These are phyloP conservation scores for Rhabdomys pumilio DNA, from an alignment of 2,797 vertebrate species.

Conservation along the genomic window DNA sequence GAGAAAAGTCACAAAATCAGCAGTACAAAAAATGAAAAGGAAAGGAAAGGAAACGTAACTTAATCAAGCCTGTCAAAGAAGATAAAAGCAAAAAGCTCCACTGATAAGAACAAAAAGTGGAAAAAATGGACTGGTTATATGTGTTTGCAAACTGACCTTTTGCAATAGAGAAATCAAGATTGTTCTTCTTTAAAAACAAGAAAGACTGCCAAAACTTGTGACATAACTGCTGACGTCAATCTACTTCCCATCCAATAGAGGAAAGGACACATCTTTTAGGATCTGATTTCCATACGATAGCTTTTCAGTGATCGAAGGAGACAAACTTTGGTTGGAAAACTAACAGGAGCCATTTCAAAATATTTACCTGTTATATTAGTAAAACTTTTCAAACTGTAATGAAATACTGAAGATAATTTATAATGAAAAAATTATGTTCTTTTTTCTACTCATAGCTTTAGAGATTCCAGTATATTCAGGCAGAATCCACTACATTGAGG, in stretches of 20 bases:
- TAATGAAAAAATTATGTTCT: neutral
- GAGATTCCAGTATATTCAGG: neutral
- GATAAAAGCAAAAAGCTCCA: neutral
- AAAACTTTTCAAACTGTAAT: neutral
- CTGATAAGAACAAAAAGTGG: neutral
- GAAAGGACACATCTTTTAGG: neutral
- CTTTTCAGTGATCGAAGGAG: constrained; percentile 13
- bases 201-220: neutral
- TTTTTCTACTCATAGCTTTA: neutral
- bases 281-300: neutral
- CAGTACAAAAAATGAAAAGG: neutral
- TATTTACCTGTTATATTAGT: neutral
- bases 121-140: neutral
- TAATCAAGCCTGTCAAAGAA: neutral
- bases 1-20: neutral
- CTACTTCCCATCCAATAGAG: neutral
- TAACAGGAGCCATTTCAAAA: neutral
- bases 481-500: neutral
- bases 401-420: neutral
- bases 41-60: neutral
- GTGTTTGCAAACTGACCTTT: neutral
- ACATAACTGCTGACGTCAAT: neutral
- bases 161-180: neutral
- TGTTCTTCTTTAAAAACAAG: neutral
- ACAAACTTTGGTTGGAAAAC: neutral